Base-by-base conservation (phyloP, 2,797 vertebrate species). In the Australoheros facetus region DNA sequence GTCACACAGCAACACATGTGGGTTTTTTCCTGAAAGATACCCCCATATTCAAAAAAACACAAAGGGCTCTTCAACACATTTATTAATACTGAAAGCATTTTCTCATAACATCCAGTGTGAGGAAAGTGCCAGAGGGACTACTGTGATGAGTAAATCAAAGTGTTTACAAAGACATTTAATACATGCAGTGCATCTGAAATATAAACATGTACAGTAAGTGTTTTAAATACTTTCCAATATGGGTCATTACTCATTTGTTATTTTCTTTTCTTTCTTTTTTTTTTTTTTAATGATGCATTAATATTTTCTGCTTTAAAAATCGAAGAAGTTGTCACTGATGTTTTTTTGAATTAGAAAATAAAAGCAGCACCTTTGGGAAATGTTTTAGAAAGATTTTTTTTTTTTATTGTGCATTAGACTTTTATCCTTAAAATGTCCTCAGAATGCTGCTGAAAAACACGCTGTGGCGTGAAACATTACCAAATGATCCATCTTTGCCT, bases 11-110 rank as follows among this genome's bases (percentile, higher is more conserved):
- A 3, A 4, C 51, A 5, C 26, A 53, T 13, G 64, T 53, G 45
- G 64, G 64, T 17, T 51, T 69, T 69, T 69, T 53, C 45, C 17
- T 51, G 26, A 69, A 69, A 69, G 64, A 53, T 13, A 4, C 17
- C 64, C 26, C 45, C 17, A 69, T 30, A 69, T 69, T 69, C n/a
- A 51, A 69, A 69, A 23, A 69, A 69, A 30, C 1, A 37, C 64
- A 69, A 69, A 51, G 26, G 10, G 26, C 6, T n/a, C 45, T n/a
- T 69, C 26, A 32, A 53, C 45, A 69, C 45, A 69, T n/a, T 28
- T 51, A 53, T n/a, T 69, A 69, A 69, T 69, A 30, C 30, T 53
- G 45, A 69, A 69, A 69, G 64, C n/a, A 69, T 53, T 69, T 69
- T 69, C 11, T n/a, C 30, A 69, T 69, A 4, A 69, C 1, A 17